phyloP scores from a whole-genome alignment of 2,113 vertebrate species.

The Heteronetta atricapilla region DNA sequence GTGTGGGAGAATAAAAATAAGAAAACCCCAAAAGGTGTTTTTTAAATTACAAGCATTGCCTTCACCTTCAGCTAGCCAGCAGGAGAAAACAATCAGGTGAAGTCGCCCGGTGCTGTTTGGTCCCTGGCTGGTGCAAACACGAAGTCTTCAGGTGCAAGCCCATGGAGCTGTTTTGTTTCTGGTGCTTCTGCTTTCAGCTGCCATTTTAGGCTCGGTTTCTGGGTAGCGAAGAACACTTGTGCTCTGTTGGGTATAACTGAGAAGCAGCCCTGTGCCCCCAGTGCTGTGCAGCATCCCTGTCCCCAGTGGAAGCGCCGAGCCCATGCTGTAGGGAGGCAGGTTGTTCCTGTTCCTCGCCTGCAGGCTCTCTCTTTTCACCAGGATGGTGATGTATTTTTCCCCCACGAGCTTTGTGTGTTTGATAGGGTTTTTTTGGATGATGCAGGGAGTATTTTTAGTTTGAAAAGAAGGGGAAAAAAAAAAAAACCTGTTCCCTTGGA shows the following conservation, averaged over 20 bases:
- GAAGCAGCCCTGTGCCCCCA: not conserved
- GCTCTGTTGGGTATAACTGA: not conserved
- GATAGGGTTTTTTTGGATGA: not conserved
- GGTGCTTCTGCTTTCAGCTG: not conserved
- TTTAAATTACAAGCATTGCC: not conserved
- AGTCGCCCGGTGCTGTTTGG: not conserved
- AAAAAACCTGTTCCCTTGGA: not conserved
- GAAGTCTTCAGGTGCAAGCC: not conserved
- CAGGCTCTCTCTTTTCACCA: not conserved
- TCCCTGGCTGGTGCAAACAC: not conserved
- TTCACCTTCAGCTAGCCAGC: not conserved
- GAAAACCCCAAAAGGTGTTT: not conserved
- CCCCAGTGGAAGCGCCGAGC: not conserved
- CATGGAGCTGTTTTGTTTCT: not conserved
- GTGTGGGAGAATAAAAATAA: not conserved
- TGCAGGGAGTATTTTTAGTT: conserved; percentile 18
- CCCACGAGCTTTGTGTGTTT: not conserved
- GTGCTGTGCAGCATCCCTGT: not conserved
- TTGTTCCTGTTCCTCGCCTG: not conserved
- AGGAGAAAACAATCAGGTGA: not conserved
- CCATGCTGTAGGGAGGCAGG: accelerated
- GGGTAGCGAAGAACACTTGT: not conserved
- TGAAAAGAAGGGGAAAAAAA: not conserved
- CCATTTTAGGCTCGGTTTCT: not conserved
- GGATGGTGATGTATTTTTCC: not conserved